Conservation (phyloP, 2,888 invertebrate genomes). For the Leptinotarsa juncta region DNA sequence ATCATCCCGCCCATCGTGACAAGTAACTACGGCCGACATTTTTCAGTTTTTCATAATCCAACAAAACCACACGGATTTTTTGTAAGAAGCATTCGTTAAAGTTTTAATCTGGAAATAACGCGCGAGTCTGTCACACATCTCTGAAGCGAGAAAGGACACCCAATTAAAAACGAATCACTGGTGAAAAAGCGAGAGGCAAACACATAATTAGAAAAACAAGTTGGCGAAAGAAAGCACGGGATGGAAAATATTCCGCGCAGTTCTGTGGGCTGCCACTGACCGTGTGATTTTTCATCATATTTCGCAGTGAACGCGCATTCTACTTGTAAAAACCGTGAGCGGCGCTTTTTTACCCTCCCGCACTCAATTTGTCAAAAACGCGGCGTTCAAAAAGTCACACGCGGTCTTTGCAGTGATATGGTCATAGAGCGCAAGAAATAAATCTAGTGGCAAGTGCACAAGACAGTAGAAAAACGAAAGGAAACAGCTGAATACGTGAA, state of each 20-base stretch:
- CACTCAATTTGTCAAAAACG: constrained; percentile 48
- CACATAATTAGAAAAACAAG: constrained; percentile 60
- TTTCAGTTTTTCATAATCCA: constrained; percentile 26
- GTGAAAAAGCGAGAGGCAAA: constrained; percentile 51
- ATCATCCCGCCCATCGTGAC: neutral
- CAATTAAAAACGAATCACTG: constrained; percentile 50
- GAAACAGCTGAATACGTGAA: constrained; percentile 8
- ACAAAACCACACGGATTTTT: constrained; percentile 31
- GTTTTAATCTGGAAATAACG: constrained; percentile 39
- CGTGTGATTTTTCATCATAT: constrained; percentile 65
- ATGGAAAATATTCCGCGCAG: constrained; percentile 62
- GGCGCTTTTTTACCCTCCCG: constrained; percentile 43
- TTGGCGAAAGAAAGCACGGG: constrained; percentile 53
- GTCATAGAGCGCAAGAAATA: constrained; percentile 34
- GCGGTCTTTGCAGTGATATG: constrained; percentile 34
- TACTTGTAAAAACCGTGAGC: constrained; percentile 48
- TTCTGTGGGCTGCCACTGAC: constrained; percentile 59
- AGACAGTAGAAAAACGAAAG: constrained; percentile 19
- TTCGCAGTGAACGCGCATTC: constrained; percentile 51
- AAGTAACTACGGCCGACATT: neutral
- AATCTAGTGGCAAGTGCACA: constrained; percentile 31
- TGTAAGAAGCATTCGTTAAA: constrained; percentile 41
- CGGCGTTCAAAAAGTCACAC: constrained; percentile 42
- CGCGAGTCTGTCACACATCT: constrained; percentile 36
- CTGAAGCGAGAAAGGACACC: constrained; percentile 39